Evolutionary conservation across 2,113 vertebrate genomes (phyloP).

Genomic region (Hypanus sabinus): DNA sequence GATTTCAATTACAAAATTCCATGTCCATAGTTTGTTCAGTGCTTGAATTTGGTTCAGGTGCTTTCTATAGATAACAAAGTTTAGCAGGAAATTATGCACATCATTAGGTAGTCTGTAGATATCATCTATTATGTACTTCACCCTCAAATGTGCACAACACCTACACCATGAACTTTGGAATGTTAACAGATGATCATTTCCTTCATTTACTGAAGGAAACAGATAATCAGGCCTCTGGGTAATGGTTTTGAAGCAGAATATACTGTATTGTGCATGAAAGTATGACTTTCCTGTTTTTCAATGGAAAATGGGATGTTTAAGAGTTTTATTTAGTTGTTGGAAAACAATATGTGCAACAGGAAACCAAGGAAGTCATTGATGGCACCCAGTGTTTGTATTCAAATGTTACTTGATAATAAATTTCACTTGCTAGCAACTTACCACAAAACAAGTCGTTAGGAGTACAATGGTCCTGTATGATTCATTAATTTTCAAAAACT

Average conservation of each 20-base stretch:
- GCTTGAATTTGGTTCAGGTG: neutral
- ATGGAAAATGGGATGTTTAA: neutral
- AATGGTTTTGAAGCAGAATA: neutral
- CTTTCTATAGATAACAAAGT: neutral
- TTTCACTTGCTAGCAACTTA: neutral
- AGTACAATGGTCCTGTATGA: neutral
- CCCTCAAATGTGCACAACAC: neutral
- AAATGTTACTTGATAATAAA: neutral
- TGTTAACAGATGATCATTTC: neutral
- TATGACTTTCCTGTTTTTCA: slow-evolving; percentile 17
- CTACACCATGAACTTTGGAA: neutral
- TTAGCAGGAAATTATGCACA: no score
- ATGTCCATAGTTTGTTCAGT: neutral
- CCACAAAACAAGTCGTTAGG: neutral
- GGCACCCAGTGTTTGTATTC: neutral
- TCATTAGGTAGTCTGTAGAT: neutral
- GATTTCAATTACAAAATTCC: neutral
- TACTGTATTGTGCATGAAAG: neutral
- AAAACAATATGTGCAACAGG: neutral
- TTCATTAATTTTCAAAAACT: neutral
- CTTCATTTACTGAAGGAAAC: neutral
- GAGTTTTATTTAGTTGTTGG: neutral
- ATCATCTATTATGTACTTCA: neutral
- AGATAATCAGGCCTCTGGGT: neutral
- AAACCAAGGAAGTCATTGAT: slow-evolving; percentile 1